Percentiles rank a stretch among this genome's conserved stretches.
phyloP scores from a whole-genome alignment of 2,888 invertebrate genomes.

The Mesoligia furuncula region DNA sequence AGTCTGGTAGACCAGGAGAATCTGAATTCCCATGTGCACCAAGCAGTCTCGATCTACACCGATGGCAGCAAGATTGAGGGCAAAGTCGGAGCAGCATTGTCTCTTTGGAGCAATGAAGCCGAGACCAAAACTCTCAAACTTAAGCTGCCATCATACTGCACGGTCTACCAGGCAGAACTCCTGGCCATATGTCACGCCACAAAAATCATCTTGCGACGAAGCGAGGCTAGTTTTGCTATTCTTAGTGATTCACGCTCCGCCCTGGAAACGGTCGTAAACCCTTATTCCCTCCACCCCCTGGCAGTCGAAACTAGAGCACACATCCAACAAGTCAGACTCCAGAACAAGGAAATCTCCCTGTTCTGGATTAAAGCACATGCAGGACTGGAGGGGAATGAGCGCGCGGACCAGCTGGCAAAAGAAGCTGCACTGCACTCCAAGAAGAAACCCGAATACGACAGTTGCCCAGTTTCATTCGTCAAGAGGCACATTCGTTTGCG shows the following conservation, averaged over 20 bases:
- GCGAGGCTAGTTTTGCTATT: not conserved
- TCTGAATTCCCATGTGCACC: no score
- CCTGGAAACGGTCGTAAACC: not conserved
- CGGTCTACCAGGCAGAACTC: not conserved
- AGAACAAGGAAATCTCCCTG: not conserved
- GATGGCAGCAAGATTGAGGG: no score
- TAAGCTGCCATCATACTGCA: not conserved
- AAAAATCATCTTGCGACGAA: no score
- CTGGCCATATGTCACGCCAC: no score
- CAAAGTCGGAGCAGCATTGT: no score
- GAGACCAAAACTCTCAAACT: not conserved
- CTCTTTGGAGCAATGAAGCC: not conserved
- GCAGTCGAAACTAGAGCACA: not conserved
- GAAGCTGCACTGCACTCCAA: not conserved
- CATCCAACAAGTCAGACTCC: no score
- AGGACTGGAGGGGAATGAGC: not conserved
- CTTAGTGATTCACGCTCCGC: not conserved
- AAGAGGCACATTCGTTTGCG: not conserved
- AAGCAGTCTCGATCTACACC: no score
- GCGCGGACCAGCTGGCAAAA: not conserved
- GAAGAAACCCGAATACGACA: not conserved
- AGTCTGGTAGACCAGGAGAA: no score
- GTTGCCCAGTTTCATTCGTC: conserved; percentile 4
- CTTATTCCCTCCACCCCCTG: not conserved
- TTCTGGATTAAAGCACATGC: not conserved